These are phyloP conservation scores for Carlito syrichta DNA, from an alignment of 2,113 vertebrate genomes.

Conservation along the genomic window DNA sequence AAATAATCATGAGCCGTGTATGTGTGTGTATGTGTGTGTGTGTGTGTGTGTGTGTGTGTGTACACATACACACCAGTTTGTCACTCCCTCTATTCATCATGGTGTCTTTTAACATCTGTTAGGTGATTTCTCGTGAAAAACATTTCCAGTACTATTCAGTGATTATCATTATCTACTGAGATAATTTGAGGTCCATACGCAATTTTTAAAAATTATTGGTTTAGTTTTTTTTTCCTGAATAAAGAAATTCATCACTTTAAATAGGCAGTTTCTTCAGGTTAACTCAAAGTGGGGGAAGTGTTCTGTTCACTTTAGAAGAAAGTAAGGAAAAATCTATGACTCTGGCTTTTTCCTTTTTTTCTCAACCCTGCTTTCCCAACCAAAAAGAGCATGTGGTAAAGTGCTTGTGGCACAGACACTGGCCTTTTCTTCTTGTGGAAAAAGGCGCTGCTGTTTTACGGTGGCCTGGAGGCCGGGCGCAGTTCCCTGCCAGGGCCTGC, in stretches of 20 bases:
- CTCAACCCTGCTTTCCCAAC: conserved; percentile 70
- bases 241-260: background rate
- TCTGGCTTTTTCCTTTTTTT: background rate
- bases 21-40: too few relatives aligned
- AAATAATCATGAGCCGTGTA: background rate
- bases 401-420: conserved; percentile 80
- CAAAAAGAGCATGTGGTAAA: conserved; percentile 82
- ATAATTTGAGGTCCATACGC: background rate
- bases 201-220: background rate
- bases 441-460: conserved; percentile 83
- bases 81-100: background rate
- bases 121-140: background rate
- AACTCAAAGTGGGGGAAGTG: background rate
- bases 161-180: background rate
- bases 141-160: background rate
- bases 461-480: conserved; percentile 78
- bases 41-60: background rate
- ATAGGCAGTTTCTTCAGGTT: background rate
- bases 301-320: background rate
- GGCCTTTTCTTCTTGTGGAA: conserved; percentile 85
- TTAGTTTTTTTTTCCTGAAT: background rate
- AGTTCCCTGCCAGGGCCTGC: conserved; percentile 68
- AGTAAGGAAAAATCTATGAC: conserved; percentile 24
- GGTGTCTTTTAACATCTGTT: background rate
- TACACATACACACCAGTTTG: background rate